phyloP scores from a whole-genome alignment of 2,113 vertebrate species.

The Riparia riparia region DNA sequence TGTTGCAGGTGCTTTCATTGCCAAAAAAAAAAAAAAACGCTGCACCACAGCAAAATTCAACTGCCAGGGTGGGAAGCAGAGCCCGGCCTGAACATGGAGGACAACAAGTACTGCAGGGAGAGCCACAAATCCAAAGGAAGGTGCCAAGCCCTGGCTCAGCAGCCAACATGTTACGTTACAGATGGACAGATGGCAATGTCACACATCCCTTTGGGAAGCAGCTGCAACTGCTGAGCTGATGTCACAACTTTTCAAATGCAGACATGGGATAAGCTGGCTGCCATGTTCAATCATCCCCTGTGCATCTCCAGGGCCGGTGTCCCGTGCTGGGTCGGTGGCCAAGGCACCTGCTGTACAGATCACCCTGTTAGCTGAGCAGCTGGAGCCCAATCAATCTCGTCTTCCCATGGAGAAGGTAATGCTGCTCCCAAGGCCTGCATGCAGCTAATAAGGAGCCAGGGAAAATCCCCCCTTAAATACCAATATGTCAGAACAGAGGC shows the following conservation, averaged over 20 bases:
- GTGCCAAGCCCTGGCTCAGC: neutral
- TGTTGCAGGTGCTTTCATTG: neutral
- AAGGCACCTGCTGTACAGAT: neutral
- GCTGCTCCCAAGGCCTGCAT: fast-evolving
- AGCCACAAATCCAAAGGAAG: neutral
- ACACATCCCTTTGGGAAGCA: neutral
- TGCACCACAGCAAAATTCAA: neutral
- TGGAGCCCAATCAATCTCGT: fast-evolving
- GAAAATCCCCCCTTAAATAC: neutral
- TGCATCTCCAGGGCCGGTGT: neutral
- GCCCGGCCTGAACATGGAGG: neutral
- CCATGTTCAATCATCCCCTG: neutral
- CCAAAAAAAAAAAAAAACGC: neutral
- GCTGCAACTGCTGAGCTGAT: neutral
- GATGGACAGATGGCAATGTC: neutral
- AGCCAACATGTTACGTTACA: neutral
- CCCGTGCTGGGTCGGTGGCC: neutral
- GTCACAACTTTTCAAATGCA: neutral
- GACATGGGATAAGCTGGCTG: fast-evolving
- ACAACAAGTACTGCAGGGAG: neutral
- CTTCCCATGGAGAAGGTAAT: neutral
- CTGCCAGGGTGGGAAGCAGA: neutral
- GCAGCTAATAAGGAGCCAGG: neutral
- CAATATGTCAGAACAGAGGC: neutral
- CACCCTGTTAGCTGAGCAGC: neutral